Evolutionary conservation across 2,888 invertebrate species (phyloP), one percentile per base, ranked within the genome.

Genomic region (Tenthredo amoena): DNA sequence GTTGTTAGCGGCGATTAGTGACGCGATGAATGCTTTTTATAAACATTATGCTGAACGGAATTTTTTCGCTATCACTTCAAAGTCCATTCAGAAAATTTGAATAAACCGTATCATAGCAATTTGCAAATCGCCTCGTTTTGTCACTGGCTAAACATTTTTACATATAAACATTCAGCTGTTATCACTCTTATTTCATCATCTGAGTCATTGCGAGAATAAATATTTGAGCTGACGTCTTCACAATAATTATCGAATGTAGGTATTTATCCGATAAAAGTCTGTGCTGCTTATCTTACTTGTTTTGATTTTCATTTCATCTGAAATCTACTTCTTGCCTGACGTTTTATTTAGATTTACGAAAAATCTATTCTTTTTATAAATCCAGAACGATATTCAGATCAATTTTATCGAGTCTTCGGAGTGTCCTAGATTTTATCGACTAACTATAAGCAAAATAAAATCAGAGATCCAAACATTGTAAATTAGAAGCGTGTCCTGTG

Each of bases 301-400:
- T 50, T 76, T 31, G 9, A 76, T 43, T 43, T 47, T 76, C 50
- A 47, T 7, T 26, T 40, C 34, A 37, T 40, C 21, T 72, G 7
- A 40, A 40, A 37, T 37, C 18, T 18, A 9, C 10, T 9, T 31
- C 68, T 15, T 21, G 68, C 40, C n/a, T 40, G 21, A 43, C 37
- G n/a, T n/a, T n/a, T 18, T 7, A 72, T 72, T 37, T 34, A n/a
- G 21, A 21, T 72, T 40, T 43, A 72, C 40, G n/a, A 72, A 43
- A 21, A 43, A 47, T 76, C 26, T 21, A 18, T 76, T 47, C 76
- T 43, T 76, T 76, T 76, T 76, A 47, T 76, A 76, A 76, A 47
- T 26, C 76, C 26, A 2, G 31, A 43, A n/a, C 21, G 31, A 76
- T 26, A 26, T 47, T 9, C 12, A 43, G 21, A 40, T 74, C n/a